phyloP scores from a whole-genome alignment of 2,113 vertebrate genomes.

The Coptodon bakossiorum region DNA sequence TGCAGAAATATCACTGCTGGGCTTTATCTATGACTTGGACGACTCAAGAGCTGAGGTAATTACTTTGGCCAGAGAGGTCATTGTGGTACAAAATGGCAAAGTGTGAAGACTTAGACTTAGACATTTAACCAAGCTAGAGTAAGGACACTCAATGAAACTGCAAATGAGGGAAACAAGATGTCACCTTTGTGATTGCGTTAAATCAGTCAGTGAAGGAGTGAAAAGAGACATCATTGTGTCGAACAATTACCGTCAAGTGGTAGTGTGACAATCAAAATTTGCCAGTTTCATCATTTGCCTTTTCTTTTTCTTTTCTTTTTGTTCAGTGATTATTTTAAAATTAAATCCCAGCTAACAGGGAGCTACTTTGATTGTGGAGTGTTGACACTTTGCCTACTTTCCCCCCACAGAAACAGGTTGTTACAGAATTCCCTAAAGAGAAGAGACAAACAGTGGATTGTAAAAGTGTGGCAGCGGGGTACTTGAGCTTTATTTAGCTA shows the following conservation, averaged over 20 bases:
- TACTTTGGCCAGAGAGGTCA: slow-evolving; percentile 59
- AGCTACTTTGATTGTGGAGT: slow-evolving; percentile 35
- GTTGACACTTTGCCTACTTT: slow-evolving; percentile 27
- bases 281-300: background rate
- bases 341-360: slow-evolving; percentile 13
- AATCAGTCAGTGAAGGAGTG: background rate
- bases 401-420: slow-evolving; percentile 53
- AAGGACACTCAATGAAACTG: background rate
- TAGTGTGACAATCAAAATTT: slow-evolving; percentile 24
- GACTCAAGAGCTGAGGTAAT: slow-evolving; percentile 56
- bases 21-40: slow-evolving; percentile 45
- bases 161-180: background rate
- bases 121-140: background rate
- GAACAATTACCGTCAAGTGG: slow-evolving; percentile 22
- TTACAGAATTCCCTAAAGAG: slow-evolving; percentile 51
- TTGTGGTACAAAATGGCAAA: slow-evolving; percentile 41
- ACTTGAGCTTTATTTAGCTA: slow-evolving; percentile 69
- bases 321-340: slow-evolving; percentile 27
- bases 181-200: background rate
- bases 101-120: slow-evolving; percentile 26
- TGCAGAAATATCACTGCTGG: slow-evolving; percentile 30
- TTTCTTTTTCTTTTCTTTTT: background rate
- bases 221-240: background rate
- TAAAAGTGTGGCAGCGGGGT: slow-evolving; percentile 38
- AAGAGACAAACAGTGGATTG: slow-evolving; percentile 38